phyloP scores from a whole-genome alignment of 1,140 invertebrate genomes.

The Stegodyphus dumicola region DNA sequence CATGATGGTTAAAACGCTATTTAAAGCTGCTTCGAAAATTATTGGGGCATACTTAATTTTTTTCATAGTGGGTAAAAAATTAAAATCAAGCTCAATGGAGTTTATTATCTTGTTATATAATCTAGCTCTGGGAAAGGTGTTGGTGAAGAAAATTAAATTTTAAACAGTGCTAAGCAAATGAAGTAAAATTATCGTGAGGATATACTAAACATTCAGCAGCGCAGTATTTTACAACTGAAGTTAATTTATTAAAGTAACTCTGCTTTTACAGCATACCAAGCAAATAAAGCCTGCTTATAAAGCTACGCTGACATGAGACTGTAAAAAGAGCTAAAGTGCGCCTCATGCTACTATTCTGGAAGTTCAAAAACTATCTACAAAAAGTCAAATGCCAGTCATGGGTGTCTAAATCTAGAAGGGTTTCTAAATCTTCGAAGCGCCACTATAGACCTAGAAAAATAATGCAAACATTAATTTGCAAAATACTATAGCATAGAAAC shows the following conservation, averaged over 20 bases:
- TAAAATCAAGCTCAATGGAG: no score
- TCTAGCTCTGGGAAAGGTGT: background rate
- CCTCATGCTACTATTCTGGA: conserved; percentile 45
- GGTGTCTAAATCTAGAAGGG: conserved; percentile 54
- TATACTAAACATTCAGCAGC: background rate
- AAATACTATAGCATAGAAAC: conserved; percentile 39
- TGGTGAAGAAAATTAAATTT: background rate
- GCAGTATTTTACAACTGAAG: background rate
- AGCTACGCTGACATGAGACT: background rate
- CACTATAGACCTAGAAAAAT: conserved; percentile 59
- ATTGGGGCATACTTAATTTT: no score
- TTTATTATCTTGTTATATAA: background rate
- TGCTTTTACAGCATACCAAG: conserved; percentile 4
- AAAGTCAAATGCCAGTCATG: background rate
- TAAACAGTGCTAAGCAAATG: background rate
- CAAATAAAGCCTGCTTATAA: conserved; percentile 8
- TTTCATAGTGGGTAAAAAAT: no score
- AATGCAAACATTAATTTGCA: conserved; percentile 53
- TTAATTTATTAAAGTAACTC: background rate
- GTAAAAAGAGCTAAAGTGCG: conserved; percentile 8
- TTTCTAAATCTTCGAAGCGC: conserved; percentile 48
- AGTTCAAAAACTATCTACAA: conserved; percentile 8
- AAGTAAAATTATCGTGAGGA: background rate
- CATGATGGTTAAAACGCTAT: no score
- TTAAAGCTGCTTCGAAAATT: no score